phyloP scores from a whole-genome alignment of 2,113 vertebrate species.

The Garra rufa region DNA sequence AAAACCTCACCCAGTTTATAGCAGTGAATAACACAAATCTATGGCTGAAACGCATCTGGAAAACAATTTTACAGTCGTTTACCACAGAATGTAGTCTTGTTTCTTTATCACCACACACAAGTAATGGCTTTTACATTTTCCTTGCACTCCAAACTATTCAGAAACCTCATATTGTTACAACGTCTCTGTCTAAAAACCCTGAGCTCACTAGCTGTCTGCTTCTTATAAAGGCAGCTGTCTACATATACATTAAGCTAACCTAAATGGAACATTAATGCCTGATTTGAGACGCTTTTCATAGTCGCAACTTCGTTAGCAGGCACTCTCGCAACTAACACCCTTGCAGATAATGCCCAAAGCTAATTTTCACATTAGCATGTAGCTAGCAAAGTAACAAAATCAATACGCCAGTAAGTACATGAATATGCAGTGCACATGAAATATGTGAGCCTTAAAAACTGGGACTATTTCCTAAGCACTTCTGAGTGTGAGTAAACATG shows the following conservation, averaged over 20 bases:
- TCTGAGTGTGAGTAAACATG: neutral
- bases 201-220: neutral
- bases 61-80: neutral
- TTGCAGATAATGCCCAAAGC: neutral
- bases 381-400: neutral
- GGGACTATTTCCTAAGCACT: neutral
- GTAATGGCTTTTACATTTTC: neutral
- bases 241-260: neutral
- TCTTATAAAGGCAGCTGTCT: neutral
- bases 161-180: neutral
- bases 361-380: conserved; percentile 4
- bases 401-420: neutral
- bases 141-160: conserved; percentile 13
- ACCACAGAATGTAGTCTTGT: neutral
- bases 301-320: neutral
- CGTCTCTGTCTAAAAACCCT: neutral
- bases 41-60: neutral
- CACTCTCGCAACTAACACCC: neutral
- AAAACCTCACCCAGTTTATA: neutral
- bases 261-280: neutral
- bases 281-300: neutral
- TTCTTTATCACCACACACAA: neutral
- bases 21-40: neutral
- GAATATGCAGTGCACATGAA: neutral
- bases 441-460: neutral